A percentile compares a stretch with the other conserved stretches of the same genome.
Conservation (phyloP, 2,797 vertebrate species). For the Sarcophilus harrisii region DNA sequence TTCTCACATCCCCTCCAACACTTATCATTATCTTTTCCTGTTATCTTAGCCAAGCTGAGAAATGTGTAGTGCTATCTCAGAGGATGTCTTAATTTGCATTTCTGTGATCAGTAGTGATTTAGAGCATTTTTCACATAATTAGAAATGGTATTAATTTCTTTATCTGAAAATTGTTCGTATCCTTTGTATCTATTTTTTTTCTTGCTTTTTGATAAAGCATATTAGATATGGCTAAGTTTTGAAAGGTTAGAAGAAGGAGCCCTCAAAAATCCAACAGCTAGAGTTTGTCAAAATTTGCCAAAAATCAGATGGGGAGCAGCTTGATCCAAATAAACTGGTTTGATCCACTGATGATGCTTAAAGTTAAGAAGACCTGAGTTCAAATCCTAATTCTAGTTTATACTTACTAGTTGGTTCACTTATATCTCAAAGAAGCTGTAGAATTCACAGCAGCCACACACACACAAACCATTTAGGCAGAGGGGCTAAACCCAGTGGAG, state of each 20-base stretch:
- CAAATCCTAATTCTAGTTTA: background rate
- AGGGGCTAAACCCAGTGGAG: background rate
- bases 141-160: too few relatives aligned
- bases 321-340: background rate
- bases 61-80: too few relatives aligned
- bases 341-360: background rate
- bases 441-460: background rate
- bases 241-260: background rate
- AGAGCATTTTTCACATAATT: too few relatives aligned
- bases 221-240: background rate
- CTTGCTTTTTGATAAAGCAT: background rate
- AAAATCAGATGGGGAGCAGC: background rate
- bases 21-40: too few relatives aligned
- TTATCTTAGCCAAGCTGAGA: too few relatives aligned
- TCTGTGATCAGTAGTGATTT: too few relatives aligned
- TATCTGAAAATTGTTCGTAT: too few relatives aligned
- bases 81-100: too few relatives aligned
- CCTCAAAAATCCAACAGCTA: background rate
- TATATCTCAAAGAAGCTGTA: background rate
- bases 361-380: background rate
- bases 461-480: background rate
- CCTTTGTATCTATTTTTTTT: too few relatives aligned
- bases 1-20: too few relatives aligned
- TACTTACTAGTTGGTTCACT: background rate
- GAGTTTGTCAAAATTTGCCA: background rate